These are phyloP conservation scores for Catonia carolina DNA, from an alignment of 2,888 invertebrate species.

Conservation along the genomic window DNA sequence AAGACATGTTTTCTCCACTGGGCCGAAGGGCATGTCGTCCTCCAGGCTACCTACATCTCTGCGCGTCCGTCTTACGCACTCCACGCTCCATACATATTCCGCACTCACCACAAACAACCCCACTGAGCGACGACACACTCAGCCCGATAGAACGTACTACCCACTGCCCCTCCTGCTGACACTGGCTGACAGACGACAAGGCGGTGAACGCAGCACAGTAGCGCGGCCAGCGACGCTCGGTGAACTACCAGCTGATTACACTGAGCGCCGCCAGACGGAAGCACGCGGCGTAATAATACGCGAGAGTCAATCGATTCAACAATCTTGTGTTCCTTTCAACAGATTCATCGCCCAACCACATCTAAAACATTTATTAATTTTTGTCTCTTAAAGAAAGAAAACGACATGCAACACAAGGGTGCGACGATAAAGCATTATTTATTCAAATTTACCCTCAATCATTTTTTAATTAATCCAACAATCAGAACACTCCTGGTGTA, in stretches of 20 bases:
- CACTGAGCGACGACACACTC: slow-evolving; percentile 16
- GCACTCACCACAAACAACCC: slow-evolving; percentile 13
- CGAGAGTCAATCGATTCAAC: no score
- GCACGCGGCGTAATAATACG: neutral
- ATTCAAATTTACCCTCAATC: no score
- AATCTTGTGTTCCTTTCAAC: no score
- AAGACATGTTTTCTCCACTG: slow-evolving; percentile 41
- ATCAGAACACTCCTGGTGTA: no score
- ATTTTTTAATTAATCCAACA: no score
- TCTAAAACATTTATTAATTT: no score
- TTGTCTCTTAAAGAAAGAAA: no score
- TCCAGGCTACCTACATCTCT: slow-evolving; percentile 4
- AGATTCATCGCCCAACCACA: no score
- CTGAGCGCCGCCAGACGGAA: slow-evolving; percentile 11
- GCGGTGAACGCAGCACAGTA: neutral
- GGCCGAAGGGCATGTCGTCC: slow-evolving; percentile 1
- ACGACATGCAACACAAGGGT: no score
- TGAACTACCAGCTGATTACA: neutral
- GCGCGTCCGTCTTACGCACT: slow-evolving; percentile 14
- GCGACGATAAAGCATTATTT: no score
- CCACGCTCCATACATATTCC: slow-evolving; percentile 29
- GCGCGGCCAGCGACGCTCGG: slow-evolving; percentile 14
- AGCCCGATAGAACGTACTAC: slow-evolving; percentile 5
- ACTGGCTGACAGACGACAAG: no score
- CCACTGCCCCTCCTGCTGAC: neutral